A percentile compares a stretch with the other conserved stretches of the same genome.
Conservation (phyloP, 2,888 invertebrate genomes). For the Tubiluchus corallicola region DNA sequence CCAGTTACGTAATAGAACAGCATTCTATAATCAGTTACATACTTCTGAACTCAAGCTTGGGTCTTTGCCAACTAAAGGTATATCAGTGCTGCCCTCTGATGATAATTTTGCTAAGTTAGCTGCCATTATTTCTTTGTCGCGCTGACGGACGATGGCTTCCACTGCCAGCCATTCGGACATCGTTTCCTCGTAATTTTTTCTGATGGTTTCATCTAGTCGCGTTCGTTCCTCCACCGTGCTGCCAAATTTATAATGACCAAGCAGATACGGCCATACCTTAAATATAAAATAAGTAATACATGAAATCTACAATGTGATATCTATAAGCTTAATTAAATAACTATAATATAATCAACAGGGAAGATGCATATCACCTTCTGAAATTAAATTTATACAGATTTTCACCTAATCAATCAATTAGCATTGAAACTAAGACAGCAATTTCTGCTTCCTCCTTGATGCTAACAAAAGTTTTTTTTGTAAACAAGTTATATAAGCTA, state of each 20-base stretch:
- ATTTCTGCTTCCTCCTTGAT: too few species aligned
- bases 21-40: too few species aligned
- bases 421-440: too few species aligned
- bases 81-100: slow-evolving; percentile 37
- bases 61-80: slow-evolving; percentile 27
- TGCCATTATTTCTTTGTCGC: slow-evolving; percentile 55
- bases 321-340: too few species aligned
- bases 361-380: too few species aligned
- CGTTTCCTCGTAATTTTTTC: slow-evolving; percentile 53
- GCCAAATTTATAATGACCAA: slow-evolving; percentile 66
- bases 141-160: slow-evolving; percentile 68
- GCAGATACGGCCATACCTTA: slow-evolving; percentile 65
- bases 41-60: slow-evolving; percentile 34
- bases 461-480: too few species aligned
- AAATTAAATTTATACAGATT: too few species aligned
- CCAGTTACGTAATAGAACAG: slow-evolving; percentile 1
- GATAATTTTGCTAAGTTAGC: slow-evolving; percentile 67
- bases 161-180: slow-evolving; percentile 92
- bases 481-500: too few species aligned
- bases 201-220: slow-evolving; percentile 41
- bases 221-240: slow-evolving; percentile 44
- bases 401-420: too few species aligned
- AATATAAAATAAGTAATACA: slow-evolving; percentile 10
- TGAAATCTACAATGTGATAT: neutral
- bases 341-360: too few species aligned